These are phyloP conservation scores for Anthoscopus minutus DNA, from an alignment of 2,113 vertebrate species.

Conservation along the genomic window DNA sequence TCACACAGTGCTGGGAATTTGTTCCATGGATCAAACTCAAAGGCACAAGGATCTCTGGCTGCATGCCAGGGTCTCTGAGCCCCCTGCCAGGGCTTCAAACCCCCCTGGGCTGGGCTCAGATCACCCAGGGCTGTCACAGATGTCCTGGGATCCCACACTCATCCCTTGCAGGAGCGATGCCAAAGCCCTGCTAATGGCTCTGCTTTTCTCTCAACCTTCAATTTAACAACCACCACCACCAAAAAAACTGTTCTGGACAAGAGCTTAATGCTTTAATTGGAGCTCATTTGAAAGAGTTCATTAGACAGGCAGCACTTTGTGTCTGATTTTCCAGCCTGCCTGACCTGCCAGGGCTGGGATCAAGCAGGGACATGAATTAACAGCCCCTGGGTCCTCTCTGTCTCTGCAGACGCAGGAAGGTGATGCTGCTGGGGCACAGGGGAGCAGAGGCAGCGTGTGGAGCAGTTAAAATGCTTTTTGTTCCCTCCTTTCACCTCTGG, in stretches of 20 bases:
- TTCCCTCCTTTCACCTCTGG: background rate
- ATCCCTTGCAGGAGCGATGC: background rate
- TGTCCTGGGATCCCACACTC: no score
- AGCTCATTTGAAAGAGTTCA: slow-evolving; percentile 61
- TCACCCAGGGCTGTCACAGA: no score
- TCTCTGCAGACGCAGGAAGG: background rate
- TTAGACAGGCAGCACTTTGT: slow-evolving; percentile 52
- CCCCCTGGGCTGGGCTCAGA: no score
- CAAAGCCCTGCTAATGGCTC: background rate
- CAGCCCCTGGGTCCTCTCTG: background rate
- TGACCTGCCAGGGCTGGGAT: background rate
- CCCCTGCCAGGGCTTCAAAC: no score
- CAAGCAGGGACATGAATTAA: slow-evolving; percentile 30
- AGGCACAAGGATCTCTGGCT: no score
- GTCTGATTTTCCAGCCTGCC: slow-evolving; percentile 5
- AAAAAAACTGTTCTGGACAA: no score
- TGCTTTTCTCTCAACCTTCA: background rate
- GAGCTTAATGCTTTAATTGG: slow-evolving; percentile 67
- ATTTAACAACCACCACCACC: slow-evolving; percentile 10
- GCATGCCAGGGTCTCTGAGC: no score
- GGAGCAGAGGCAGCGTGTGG: background rate
- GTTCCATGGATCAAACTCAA: no score
- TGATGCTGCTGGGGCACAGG: background rate
- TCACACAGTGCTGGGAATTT: no score
- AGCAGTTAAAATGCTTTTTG: background rate